These are phyloP conservation scores for Drosophila rhopaloa DNA, from an alignment of 1,140 invertebrate species.

Conservation along the genomic window DNA sequence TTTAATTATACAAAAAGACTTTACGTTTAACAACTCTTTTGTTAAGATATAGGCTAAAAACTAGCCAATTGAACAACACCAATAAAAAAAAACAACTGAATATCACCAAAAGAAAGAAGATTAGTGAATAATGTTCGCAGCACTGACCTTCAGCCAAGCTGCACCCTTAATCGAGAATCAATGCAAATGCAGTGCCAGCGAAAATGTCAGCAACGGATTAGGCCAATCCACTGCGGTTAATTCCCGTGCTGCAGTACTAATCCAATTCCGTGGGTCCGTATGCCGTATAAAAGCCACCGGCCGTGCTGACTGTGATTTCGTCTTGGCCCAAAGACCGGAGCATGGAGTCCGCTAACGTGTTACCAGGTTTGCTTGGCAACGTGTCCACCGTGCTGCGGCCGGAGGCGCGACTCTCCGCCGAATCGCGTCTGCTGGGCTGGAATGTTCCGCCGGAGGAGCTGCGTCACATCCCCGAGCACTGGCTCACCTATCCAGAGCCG, in stretches of 20 bases:
- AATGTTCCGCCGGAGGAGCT: constrained; percentile 91
- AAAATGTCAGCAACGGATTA: constrained; percentile 59
- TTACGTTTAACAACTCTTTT: too few relatives aligned
- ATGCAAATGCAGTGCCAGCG: constrained; percentile 57
- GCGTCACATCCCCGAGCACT: constrained; percentile 92
- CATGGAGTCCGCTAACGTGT: constrained; percentile 63
- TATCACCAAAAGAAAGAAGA: too few relatives aligned
- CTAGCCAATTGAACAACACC: too few relatives aligned
- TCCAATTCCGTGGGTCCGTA: constrained; percentile 31
- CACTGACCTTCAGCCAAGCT: constrained; percentile 29
- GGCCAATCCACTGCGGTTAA: constrained; percentile 53
- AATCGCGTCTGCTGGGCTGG: constrained; percentile 89
- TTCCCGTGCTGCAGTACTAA: constrained; percentile 40
- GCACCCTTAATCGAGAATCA: constrained; percentile 40
- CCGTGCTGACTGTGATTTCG: constrained; percentile 50
- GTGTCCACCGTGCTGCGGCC: constrained; percentile 67
- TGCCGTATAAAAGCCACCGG: constrained; percentile 54
- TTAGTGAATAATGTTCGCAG: background rate
- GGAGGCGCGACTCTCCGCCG: constrained; percentile 66
- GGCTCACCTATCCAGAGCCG: constrained; percentile 92
- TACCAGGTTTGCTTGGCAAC: constrained; percentile 51
- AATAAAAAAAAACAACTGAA: too few relatives aligned
- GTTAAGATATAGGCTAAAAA: too few relatives aligned
- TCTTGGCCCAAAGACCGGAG: constrained; percentile 63
- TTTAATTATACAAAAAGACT: too few relatives aligned